Conservation (phyloP, 2,113 vertebrate species). For the Archocentrus centrarchus region DNA sequence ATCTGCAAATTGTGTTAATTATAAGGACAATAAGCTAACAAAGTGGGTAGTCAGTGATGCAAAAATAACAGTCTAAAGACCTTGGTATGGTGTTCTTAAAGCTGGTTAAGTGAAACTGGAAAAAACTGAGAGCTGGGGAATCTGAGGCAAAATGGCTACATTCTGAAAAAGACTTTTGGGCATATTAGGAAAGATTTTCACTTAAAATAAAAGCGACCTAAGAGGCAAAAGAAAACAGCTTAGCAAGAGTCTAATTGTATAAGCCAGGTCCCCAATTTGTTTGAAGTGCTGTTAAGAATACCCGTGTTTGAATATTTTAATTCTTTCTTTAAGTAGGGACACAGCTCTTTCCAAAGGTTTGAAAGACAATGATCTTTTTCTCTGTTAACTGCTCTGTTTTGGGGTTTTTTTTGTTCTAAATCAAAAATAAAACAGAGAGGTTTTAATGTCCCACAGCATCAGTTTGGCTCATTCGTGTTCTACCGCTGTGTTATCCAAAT, state of each 20-base stretch:
- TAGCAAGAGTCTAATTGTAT: background rate
- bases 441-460: background rate
- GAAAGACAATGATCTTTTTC: background rate
- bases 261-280: background rate
- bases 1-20: background rate
- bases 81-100: background rate
- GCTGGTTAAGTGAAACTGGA: background rate
- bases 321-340: background rate
- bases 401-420: too few relatives aligned
- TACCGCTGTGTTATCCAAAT: background rate
- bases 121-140: background rate
- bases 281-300: background rate
- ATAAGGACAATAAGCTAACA: background rate
- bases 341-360: background rate
- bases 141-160: background rate
- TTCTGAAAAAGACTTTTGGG: background rate
- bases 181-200: background rate
- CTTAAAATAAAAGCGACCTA: rapidly evolving
- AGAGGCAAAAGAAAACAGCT: background rate
- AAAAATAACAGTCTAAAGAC: background rate
- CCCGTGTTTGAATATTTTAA: background rate
- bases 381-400: background rate
- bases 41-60: background rate
- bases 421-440: background rate
- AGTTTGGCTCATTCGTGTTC: background rate